phyloP scores from a whole-genome alignment of 2,113 vertebrate genomes.

The Motacilla tschutschensis region DNA sequence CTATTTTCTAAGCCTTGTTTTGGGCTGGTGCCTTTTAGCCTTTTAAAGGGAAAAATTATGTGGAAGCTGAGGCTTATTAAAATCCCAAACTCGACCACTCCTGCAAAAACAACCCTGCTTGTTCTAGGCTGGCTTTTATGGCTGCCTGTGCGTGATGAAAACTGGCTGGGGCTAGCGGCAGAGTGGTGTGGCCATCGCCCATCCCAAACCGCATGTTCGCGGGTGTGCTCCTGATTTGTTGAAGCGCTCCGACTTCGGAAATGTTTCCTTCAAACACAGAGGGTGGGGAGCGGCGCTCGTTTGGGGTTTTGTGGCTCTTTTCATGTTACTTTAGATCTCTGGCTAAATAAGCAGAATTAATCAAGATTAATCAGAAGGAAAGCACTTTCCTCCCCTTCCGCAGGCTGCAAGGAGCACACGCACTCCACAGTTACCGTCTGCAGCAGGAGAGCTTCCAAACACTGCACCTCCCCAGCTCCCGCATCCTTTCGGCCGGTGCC shows the following conservation, averaged over 20 bases:
- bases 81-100: constrained; percentile 48
- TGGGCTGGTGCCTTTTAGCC: constrained; percentile 48
- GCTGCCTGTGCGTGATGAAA: constrained; percentile 16
- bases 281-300: rapidly evolving
- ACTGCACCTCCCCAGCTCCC: neutral
- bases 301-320: neutral
- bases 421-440: rapidly evolving
- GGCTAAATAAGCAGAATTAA: neutral
- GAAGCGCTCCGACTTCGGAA: neutral
- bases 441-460: neutral
- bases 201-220: constrained; percentile 51
- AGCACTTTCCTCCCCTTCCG: neutral
- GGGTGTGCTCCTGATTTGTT: constrained; percentile 32
- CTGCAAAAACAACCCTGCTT: constrained; percentile 34
- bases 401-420: neutral
- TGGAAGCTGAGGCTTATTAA: constrained; percentile 64
- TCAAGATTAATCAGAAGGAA: neutral
- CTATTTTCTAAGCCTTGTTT: constrained; percentile 30
- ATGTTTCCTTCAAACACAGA: neutral
- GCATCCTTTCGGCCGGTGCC: neutral
- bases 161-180: neutral
- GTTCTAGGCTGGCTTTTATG: constrained; percentile 45
- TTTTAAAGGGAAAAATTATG: constrained; percentile 50
- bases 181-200: neutral
- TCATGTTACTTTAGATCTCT: neutral